Evolutionary conservation across 1,140 invertebrate species (phyloP).

Genomic region (Diprion similis): DNA sequence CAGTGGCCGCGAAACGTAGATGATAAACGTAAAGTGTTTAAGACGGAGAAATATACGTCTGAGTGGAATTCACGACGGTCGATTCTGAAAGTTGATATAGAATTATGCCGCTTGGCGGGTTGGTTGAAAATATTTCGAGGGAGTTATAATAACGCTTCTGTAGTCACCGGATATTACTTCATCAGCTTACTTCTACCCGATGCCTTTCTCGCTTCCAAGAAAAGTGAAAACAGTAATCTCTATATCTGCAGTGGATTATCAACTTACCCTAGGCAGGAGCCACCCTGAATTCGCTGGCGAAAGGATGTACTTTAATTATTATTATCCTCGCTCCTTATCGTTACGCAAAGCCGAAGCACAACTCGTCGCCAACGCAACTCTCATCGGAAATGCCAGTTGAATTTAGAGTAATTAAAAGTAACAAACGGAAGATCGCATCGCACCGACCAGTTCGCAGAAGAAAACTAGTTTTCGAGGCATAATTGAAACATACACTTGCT

Average conservation of each 20-base stretch:
- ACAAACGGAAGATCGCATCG: background rate
- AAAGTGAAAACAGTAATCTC: constrained; percentile 7
- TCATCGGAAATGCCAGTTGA: background rate
- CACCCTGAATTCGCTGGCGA: background rate
- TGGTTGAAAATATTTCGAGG: background rate
- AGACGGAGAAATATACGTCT: background rate
- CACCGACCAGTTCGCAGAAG: background rate
- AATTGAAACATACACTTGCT: background rate
- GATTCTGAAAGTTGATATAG: background rate
- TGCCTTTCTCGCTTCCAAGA: background rate
- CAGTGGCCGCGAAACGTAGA: too few relatives aligned
- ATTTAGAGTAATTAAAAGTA: background rate
- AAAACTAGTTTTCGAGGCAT: background rate
- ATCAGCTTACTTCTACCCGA: background rate
- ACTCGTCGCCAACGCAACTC: background rate
- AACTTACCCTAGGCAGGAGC: background rate
- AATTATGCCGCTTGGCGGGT: background rate
- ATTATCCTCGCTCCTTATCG: background rate
- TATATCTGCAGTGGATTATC: background rate
- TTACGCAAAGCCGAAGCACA: background rate
- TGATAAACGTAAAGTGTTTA: too few relatives aligned
- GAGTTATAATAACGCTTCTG: background rate
- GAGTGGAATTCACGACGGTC: background rate
- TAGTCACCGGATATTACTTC: background rate
- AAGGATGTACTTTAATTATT: constrained; percentile 6